Evolutionary conservation across 2,113 vertebrate genomes (phyloP), one percentile per base, ranked within the genome.

Genomic region (Collichthys lucidus): DNA sequence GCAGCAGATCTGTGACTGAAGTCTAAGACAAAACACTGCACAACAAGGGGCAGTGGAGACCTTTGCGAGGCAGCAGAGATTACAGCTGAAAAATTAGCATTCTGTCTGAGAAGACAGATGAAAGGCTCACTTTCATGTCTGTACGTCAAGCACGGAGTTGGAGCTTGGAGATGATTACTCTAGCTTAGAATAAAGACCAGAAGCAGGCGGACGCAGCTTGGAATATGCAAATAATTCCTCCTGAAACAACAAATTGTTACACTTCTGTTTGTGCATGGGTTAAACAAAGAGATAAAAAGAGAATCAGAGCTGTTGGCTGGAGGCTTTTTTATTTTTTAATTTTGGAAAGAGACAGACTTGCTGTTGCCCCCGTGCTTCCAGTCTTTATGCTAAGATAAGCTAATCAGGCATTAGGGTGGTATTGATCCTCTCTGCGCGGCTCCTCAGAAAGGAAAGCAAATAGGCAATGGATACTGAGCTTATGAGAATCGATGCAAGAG

Each of bases 361-460:
- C 15, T 20, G 22, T 46, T 57, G 57, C 19, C 16, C 35, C 22
- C 46, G 4, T 11, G 57, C 12, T 24, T 53, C 10, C 47, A 24
- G 59, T 29, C 47, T 20, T 20, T 11, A 62, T 55, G 60, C 73
- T 64, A 75, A 42, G 73, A 19, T 66, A 77, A 14, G 50, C 44
- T 67, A 59, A 60, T 31, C 63, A 49, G 63, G 22, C 4, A 11
- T 29, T 16, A 49, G 7, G 19, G 24, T 26, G 15, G 40, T 22
- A 31, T 47, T 11, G 31, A 46, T 29, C 35, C 20, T 49, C 63
- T 59, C 20, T 6, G 22, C 6, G 7, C 0, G 2, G 3, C 14
- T 50, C 35, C 20, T 60, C 5, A 19, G 74, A 57, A 44, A 20
- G 3, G 22, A 24, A 11, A 11, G 35, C 0, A 3, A 42, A 61